Evolutionary conservation across 2,113 vertebrate species (phyloP), one percentile per base, ranked within the genome.

Genomic region (Cyprinodon tularosa): DNA sequence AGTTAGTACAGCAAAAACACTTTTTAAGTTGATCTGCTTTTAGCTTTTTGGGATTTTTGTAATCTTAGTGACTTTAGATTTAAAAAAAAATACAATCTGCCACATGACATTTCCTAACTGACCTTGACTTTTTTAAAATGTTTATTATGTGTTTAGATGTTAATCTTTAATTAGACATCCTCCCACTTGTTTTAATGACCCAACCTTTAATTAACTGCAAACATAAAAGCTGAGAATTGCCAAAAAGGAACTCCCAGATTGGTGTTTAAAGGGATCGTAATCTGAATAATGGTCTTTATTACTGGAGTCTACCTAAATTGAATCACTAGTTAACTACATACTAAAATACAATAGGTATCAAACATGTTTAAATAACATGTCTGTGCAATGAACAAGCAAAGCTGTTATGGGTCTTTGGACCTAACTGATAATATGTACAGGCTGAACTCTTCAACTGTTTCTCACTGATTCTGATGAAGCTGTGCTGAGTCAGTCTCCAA

Each of bases 401-500:
- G 50, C 17, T 68, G 36, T 45, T 37, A 2, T 29, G 37, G 37
- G 13, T 40, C 64, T 3, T 50, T 47, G 39, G 38, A 73, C 47
- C 12, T 37, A 12, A 48, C 13, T n/a, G 45, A 50, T 81, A 38
- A 72, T 37, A 22, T 29, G 15, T 45, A 20, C 72, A 37, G 62
- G 37, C 29, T 29, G 12, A 37, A 17, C 47, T 66, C 68, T 72
- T 45, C 40, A 57, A 59, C 20, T 76, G n/a, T 45, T 82, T 84
- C 68, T 65, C 71, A 76, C 17, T 60, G 37, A 66, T 53, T 69
- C 39, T 74, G 80, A 80, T 78, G 76, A 62, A 48, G 48, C 62
- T 74, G 45, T 47, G 17, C 65, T 81, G 83, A 81, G 70, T 82
- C 74, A 79, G 48, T 76, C 72, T 42, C 83, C 62, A 50, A 71